Evolutionary conservation across 2,797 vertebrate genomes (phyloP), one percentile per base, ranked within the genome.

Genomic region (Thalassophryne amazonica): DNA sequence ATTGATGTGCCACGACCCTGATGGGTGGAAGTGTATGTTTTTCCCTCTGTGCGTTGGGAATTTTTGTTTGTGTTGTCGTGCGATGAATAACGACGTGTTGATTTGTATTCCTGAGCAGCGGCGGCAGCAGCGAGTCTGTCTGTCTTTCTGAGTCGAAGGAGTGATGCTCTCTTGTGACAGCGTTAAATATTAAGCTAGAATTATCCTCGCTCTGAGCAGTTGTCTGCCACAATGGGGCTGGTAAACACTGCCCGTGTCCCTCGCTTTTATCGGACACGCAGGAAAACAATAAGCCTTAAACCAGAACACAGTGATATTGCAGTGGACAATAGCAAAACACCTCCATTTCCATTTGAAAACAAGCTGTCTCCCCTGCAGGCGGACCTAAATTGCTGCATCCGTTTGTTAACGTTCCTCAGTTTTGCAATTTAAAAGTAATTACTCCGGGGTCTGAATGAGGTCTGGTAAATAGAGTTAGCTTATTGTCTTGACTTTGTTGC

Each of bases 351-450:
- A 85, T 85, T 71, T 84, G 78, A 78, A 79, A 87, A 85, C 81
- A 81, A 72, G 76, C 76, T 48, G 80, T 73, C 74, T 66, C 16
- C 68, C 83, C 72, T 46, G n/a, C 61, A 14, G 82, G 81, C 78
- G 21, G 36, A 54, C 60, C 64, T 56, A 78, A 85, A 86, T 83
- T 83, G 81, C 78, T 50, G 76, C 81, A 76, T 80, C 78, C 64
- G 68, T 80, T 76, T 76, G 74, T 81, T 84, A 83, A 84, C 81
- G 74, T 80, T 73, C 52, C 70, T 78, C 71, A 72, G 68, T 82
- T 84, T 84, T 74, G 67, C 79, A 83, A 83, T 86, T 84, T 84
- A 69, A 87, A 89, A 86, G 84, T 88, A 88, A 90, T 90, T 86
- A 86, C 82, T 82, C 55, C n/a, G 49, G 71, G 76, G 81, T 73